Evolutionary conservation across 2,888 invertebrate genomes (phyloP).

Genomic region (Scaptomyza polygonia): DNA sequence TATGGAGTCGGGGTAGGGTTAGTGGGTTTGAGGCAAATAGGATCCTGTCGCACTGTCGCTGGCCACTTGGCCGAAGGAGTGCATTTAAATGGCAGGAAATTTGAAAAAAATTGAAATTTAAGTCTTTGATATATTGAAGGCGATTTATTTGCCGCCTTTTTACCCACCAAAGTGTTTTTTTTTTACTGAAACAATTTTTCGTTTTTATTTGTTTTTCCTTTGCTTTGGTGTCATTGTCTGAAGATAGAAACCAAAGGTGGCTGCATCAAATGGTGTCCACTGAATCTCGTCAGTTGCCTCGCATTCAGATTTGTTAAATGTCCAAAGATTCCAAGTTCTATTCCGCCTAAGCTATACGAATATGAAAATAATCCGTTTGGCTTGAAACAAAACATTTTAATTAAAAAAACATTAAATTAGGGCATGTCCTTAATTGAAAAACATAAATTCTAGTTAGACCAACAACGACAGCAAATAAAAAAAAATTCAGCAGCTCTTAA

Average conservation of each 20-base stretch:
- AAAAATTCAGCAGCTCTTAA: too few relatives aligned
- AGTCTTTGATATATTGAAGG: slow-evolving; percentile 79
- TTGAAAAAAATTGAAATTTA: slow-evolving; percentile 82
- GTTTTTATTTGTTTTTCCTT: background rate
- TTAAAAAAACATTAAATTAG: too few relatives aligned
- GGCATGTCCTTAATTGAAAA: too few relatives aligned
- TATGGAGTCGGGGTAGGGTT: slow-evolving; percentile 7
- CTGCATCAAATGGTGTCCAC: slow-evolving; percentile 7
- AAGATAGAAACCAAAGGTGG: slow-evolving; percentile 1
- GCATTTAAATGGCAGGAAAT: slow-evolving; percentile 80
- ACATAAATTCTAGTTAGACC: too few relatives aligned
- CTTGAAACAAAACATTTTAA: background rate
- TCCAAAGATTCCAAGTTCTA: background rate
- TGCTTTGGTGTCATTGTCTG: slow-evolving; percentile 8
- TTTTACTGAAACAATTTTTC: slow-evolving; percentile 44
- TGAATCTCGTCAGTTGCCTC: slow-evolving; percentile 2
- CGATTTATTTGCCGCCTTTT: slow-evolving; percentile 72
- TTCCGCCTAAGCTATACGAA: background rate
- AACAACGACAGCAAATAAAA: too few relatives aligned
- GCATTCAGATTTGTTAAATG: background rate
- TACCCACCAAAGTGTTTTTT: slow-evolving; percentile 47
- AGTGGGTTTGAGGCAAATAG: slow-evolving; percentile 9
- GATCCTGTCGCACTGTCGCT: slow-evolving; percentile 22
- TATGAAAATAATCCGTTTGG: background rate
- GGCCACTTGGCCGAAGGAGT: slow-evolving; percentile 68